Base-by-base conservation (phyloP, 2,797 vertebrate genomes). In the Pipistrellus kuhlii region DNA sequence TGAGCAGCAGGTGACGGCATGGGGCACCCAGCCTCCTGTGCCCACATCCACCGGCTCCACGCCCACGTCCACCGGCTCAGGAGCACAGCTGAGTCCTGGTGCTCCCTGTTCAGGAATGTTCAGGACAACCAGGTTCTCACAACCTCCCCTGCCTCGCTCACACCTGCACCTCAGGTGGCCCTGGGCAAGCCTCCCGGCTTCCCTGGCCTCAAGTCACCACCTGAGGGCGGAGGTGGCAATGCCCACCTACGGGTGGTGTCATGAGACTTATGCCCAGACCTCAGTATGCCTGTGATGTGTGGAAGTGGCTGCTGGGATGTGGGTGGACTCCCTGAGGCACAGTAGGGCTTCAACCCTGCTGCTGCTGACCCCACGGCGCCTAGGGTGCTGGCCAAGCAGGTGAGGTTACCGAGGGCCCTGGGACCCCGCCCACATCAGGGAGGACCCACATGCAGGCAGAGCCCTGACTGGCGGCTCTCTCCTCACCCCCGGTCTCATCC, bases 21-120 rank as follows among this genome's bases (percentile, higher is more conserved):
- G 21, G 64, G 62, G 30, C 18, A 10, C 53, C 71, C 15, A 38
- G 77, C 21, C 48, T 21, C 86, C 8, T 10, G 7, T 5, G 18
- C 48, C 82, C 35, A 23, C 2, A 4, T 2, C 30, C 53, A 44
- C 27, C 25, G 13, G 35, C 25, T 55, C 38, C 35, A 23, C 2
- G 18, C 48, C 82, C 35, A 23, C 2, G 4, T 2, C 30, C 96
- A 89, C 94, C 92, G 93, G 94, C 90, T 95, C 94, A 91, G 95
- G 94, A 94, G 95, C 93, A 77, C 59, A 30, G 81, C 59, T n/a
- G 46, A 15, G 10, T 27, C 68, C 64, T 53, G 2, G 2, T 0
- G 8, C 3, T 18, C 64, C 25, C 25, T 0, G 2, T 18, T 76
- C 27, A 51, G 85, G 5, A 8, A 23, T 0, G 4, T 4, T 30